phyloP scores from a whole-genome alignment of 2,888 invertebrate genomes.

The Drosophila longiperda region DNA sequence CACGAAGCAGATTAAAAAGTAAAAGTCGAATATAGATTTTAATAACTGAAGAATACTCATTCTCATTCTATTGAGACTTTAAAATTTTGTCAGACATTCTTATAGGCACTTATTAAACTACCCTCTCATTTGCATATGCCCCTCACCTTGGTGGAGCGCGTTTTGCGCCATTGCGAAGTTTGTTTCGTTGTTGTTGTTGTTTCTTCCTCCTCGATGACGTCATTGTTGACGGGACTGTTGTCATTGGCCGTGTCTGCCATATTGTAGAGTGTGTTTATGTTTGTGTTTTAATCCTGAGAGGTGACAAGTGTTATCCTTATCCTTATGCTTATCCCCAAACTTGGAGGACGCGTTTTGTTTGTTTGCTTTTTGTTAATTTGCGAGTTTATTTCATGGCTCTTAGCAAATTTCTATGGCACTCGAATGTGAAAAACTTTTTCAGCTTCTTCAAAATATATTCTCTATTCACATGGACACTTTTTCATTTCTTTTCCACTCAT shows the following conservation, averaged over 20 bases:
- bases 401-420: slow-evolving; percentile 49
- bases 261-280: slow-evolving; percentile 61
- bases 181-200: slow-evolving; percentile 71
- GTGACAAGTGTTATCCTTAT: slow-evolving; percentile 62
- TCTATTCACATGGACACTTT: slow-evolving; percentile 53
- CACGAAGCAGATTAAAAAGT: neutral
- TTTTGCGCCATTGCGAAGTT: slow-evolving; percentile 81
- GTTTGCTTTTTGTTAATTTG: slow-evolving; percentile 47
- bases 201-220: slow-evolving; percentile 64
- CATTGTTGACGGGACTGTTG: slow-evolving; percentile 59
- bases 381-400: slow-evolving; percentile 69
- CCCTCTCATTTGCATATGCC: slow-evolving; percentile 32
- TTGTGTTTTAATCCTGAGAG: slow-evolving; percentile 63
- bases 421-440: slow-evolving; percentile 33
- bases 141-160: slow-evolving; percentile 74
- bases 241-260: slow-evolving; percentile 77
- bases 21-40: neutral
- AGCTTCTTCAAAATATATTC: slow-evolving; percentile 48
- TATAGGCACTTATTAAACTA: neutral
- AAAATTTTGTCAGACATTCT: neutral
- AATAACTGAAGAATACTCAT: neutral
- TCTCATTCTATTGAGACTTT: neutral
- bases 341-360: slow-evolving; percentile 34
- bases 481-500: slow-evolving; percentile 46
- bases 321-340: slow-evolving; percentile 32